These are phyloP conservation scores for Prunella strophiata DNA, from an alignment of 2,797 vertebrate genomes.

Conservation along the genomic window DNA sequence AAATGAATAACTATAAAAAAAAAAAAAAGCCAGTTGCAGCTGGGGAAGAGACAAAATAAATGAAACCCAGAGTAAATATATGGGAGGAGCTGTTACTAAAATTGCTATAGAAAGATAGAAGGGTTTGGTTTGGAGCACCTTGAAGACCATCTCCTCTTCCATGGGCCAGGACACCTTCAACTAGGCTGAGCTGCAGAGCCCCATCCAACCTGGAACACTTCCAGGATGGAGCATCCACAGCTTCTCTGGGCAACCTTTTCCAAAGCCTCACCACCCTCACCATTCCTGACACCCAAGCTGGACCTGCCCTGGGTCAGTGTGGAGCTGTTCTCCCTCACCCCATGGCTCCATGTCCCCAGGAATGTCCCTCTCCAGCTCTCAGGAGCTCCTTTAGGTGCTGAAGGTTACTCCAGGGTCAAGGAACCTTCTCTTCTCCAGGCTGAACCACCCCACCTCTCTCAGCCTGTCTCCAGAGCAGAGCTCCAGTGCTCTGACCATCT, in stretches of 20 bases:
- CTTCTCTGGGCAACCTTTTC: neutral
- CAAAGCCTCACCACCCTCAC: neutral
- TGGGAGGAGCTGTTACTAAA: neutral
- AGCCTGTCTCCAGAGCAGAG: neutral
- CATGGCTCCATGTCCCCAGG: neutral
- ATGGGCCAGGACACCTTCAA: neutral
- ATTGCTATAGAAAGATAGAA: neutral
- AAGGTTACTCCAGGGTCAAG: neutral
- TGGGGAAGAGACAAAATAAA: neutral
- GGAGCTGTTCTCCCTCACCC: no score
- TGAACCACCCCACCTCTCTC: neutral
- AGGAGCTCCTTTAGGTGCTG: neutral
- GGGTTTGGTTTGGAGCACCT: neutral
- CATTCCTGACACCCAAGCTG: no score
- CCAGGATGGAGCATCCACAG: neutral
- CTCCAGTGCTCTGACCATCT: neutral
- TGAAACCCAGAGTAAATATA: neutral
- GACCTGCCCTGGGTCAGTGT: no score
- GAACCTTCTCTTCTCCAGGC: neutral
- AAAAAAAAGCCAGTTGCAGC: neutral
- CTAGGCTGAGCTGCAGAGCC: neutral
- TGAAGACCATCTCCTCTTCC: neutral
- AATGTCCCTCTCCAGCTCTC: neutral
- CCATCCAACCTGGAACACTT: neutral
- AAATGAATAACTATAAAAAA: neutral